Conservation (phyloP, 2,113 vertebrate genomes). For the Seriola aureovittata region DNA sequence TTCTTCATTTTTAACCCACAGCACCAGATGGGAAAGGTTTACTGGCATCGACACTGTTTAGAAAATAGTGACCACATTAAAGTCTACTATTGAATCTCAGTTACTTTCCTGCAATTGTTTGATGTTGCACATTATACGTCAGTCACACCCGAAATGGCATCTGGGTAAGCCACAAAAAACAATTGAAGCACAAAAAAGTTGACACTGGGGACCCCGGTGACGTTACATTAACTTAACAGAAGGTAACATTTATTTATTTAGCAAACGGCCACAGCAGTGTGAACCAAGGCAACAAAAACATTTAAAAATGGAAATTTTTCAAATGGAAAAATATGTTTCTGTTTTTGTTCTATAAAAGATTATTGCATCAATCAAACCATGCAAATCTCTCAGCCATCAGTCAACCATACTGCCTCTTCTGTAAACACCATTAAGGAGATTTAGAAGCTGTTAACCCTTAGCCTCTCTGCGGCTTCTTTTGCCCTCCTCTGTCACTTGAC, state of each 20-base stretch:
- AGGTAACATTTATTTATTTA: neutral
- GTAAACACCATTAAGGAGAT: slow-evolving; percentile 60
- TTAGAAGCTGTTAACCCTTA: slow-evolving; percentile 65
- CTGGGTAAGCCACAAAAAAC: neutral
- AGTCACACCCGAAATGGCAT: neutral
- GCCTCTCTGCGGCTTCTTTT: slow-evolving; percentile 40
- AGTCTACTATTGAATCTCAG: neutral
- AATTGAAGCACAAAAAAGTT: slow-evolving; percentile 12
- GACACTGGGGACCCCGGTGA: neutral
- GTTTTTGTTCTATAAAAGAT: neutral
- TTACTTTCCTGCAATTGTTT: slow-evolving; percentile 52
- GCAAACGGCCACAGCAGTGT: neutral
- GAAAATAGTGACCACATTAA: slow-evolving; percentile 14
- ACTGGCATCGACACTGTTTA: neutral
- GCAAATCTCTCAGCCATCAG: slow-evolving; percentile 6
- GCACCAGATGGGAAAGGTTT: slow-evolving; percentile 10
- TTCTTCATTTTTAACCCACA: neutral
- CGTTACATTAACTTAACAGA: neutral
- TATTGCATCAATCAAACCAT: slow-evolving; percentile 3
- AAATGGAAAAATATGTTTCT: neutral
- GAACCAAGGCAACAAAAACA: neutral
- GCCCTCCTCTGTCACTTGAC: slow-evolving; percentile 44
- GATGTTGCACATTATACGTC: slow-evolving; percentile 2
- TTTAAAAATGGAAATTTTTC: neutral
- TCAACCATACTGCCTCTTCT: slow-evolving; percentile 10